Conservation (phyloP, 1,140 invertebrate genomes). For the Diploscapter pachys region DNA sequence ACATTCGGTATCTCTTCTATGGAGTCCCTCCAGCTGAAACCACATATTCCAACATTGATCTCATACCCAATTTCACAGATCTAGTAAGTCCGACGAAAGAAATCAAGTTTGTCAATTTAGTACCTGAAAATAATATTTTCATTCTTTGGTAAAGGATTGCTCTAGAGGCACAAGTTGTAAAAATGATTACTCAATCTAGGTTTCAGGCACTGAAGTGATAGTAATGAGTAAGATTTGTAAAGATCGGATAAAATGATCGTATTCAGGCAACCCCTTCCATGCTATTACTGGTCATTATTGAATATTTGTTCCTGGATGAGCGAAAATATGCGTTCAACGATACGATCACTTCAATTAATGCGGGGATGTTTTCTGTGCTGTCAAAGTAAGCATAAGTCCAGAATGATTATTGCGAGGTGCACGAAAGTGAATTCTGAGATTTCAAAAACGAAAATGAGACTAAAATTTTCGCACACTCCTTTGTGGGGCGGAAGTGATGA, state of each 20-base stretch:
- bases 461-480: constrained; percentile 40
- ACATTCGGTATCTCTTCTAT: constrained; percentile 51
- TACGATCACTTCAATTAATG: constrained; percentile 52
- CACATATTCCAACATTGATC: constrained; percentile 39
- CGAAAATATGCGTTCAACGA: constrained; percentile 53
- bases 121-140: background rate
- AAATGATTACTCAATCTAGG: too few species aligned
- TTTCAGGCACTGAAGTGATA: too few species aligned
- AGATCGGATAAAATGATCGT: constrained; percentile 7
- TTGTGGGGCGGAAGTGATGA: constrained; percentile 51
- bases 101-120: background rate
- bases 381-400: constrained; percentile 46
- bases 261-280: constrained; percentile 53
- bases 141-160: too few species aligned
- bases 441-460: background rate
- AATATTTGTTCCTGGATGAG: constrained; percentile 50
- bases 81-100: constrained; percentile 36
- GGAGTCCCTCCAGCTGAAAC: constrained; percentile 52
- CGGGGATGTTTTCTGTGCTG: constrained; percentile 55
- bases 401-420: background rate
- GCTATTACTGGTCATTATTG: constrained; percentile 48
- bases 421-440: background rate
- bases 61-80: constrained; percentile 57
- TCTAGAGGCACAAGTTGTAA: too few species aligned
- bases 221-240: background rate